phyloP scores from a whole-genome alignment of 2,797 vertebrate species.

The Protosalanx chinensis region DNA sequence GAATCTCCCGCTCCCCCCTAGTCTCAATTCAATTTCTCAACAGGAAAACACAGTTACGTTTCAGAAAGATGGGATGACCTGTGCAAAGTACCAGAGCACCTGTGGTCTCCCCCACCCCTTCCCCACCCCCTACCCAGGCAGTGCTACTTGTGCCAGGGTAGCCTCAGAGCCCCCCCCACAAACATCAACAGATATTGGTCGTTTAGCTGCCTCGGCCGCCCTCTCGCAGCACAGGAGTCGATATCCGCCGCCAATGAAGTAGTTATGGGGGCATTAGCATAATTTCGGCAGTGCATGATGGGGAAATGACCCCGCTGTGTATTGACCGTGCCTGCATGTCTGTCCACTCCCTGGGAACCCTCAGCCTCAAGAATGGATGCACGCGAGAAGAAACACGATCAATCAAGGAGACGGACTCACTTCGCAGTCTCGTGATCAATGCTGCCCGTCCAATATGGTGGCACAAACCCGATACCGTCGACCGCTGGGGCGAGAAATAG shows the following conservation, averaged over 20 bases:
- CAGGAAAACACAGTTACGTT: no score
- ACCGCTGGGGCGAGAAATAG: background rate
- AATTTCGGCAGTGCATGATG: constrained; percentile 21
- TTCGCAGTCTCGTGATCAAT: background rate
- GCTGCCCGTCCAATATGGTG: constrained; percentile 3
- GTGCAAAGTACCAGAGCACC: no score
- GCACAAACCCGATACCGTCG: background rate
- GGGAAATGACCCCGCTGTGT: constrained; percentile 15
- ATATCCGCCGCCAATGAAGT: constrained; percentile 11
- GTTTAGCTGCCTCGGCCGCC: background rate
- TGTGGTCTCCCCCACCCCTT: no score
- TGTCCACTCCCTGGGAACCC: constrained; percentile 19
- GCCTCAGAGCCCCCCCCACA: background rate
- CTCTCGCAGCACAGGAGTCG: background rate
- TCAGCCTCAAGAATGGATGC: background rate
- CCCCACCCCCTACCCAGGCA: no score
- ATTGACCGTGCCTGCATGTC: constrained; percentile 15
- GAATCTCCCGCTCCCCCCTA: background rate
- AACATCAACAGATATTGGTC: background rate
- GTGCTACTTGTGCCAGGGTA: no score
- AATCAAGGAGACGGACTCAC: background rate
- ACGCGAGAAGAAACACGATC: background rate
- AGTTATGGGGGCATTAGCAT: constrained; percentile 23
- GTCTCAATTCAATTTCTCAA: no score
- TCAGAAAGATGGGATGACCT: background rate